These are phyloP conservation scores for Eleutherodactylus coqui DNA, from an alignment of 2,797 vertebrate species.

Conservation along the genomic window DNA sequence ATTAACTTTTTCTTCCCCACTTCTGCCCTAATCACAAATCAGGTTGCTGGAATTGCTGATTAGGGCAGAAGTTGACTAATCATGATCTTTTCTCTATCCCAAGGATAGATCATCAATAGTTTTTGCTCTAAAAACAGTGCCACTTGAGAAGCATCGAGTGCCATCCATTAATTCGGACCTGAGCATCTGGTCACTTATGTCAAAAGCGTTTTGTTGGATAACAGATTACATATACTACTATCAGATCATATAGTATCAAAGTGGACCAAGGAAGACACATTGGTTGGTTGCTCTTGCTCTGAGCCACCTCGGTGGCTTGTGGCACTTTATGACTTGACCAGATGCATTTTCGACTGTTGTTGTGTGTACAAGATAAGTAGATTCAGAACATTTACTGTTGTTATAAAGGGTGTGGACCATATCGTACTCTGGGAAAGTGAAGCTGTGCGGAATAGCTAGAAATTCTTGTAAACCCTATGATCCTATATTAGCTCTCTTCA, in stretches of 20 bases:
- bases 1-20: no score
- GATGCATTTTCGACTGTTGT: not conserved
- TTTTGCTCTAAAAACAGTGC: no score
- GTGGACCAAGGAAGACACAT: not conserved
- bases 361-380: not conserved
- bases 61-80: no score
- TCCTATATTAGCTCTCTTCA: conserved; percentile 38
- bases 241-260: not conserved
- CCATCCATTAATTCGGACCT: no score
- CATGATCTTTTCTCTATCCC: no score
- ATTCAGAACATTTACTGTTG: not conserved
- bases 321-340: not conserved
- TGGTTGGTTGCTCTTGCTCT: not conserved
- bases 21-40: no score
- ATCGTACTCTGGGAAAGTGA: not conserved
- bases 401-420: conserved; percentile 23
- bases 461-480: not conserved
- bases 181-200: not conserved
- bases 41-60: no score
- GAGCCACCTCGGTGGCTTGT: not conserved
- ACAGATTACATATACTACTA: not conserved
- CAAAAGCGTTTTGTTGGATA: not conserved
- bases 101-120: no score
- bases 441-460: not conserved
- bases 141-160: no score